Percentiles rank a stretch among this genome's conserved stretches.
Evolutionary conservation across 1,140 invertebrate genomes (phyloP).

Genomic region (Pogonomyrmex barbatus): DNA sequence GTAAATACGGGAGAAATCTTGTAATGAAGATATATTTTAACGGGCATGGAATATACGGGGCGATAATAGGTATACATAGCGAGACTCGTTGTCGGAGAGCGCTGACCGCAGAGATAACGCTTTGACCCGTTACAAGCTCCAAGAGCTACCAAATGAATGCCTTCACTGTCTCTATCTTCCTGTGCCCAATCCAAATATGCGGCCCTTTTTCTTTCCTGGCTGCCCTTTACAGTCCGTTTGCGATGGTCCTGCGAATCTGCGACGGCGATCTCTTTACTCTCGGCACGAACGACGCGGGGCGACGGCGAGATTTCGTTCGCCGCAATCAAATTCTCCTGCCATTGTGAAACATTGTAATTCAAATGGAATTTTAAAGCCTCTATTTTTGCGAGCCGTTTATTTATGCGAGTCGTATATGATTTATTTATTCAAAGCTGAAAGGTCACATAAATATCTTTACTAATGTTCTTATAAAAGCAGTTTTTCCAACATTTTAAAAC

Average conservation of each 20-base stretch:
- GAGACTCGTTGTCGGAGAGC: slow-evolving; percentile 80
- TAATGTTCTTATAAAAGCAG: not conserved
- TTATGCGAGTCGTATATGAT: not conserved
- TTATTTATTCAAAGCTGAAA: not conserved
- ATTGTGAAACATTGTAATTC: not conserved
- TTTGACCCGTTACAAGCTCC: slow-evolving; percentile 83
- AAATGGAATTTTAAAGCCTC: not conserved
- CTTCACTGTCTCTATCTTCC: slow-evolving; percentile 82
- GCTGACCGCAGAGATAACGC: slow-evolving; percentile 84
- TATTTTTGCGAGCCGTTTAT: no score
- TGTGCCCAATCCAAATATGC: slow-evolving; percentile 80
- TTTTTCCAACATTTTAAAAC: not conserved
- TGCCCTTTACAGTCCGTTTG: slow-evolving; percentile 68
- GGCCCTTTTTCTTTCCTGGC: slow-evolving; percentile 79
- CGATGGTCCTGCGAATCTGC: slow-evolving; percentile 59
- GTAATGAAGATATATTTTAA: slow-evolving; percentile 61
- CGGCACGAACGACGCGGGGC: not conserved
- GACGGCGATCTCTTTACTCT: slow-evolving; percentile 39
- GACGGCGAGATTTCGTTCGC: not conserved
- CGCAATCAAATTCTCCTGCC: not conserved
- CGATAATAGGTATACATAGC: slow-evolving; percentile 79
- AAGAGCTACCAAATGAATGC: slow-evolving; percentile 82
- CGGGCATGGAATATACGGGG: slow-evolving; percentile 71
- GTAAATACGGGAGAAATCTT: slow-evolving; percentile 62
- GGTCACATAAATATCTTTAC: not conserved